Evolutionary conservation across 1,140 invertebrate genomes (phyloP).

Genomic region (Aporrectodea caliginosa): DNA sequence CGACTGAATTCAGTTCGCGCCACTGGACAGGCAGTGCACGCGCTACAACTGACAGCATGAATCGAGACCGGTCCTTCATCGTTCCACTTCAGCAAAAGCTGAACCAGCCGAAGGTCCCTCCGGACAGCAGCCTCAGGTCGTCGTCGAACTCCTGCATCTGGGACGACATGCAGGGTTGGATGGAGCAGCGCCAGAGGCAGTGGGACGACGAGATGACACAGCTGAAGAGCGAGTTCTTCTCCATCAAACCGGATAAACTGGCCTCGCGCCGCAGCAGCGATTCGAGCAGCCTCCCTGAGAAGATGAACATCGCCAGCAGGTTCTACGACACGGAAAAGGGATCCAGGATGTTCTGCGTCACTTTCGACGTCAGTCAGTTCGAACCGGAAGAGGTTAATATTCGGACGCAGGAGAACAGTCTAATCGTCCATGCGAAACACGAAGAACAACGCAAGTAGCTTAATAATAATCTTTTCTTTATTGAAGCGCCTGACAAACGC

Average conservation of each 20-base stretch:
- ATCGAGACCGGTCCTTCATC: neutral
- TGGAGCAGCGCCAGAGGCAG: constrained; percentile 42
- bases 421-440: constrained; percentile 71
- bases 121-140: too few species aligned
- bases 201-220: constrained; percentile 21
- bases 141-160: constrained; percentile 49
- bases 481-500: too few species aligned
- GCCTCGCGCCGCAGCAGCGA: neutral
- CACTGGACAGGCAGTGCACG: too few species aligned
- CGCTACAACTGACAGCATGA: too few species aligned
- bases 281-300: neutral
- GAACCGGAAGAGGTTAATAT: constrained; percentile 20
- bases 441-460: constrained; percentile 68
- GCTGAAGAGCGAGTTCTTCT: constrained; percentile 15
- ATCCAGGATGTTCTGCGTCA: neutral
- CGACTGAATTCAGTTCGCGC: too few species aligned
- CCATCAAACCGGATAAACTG: neutral
- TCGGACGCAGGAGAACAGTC: constrained; percentile 5
- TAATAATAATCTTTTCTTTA: too few species aligned
- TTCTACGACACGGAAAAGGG: neutral
- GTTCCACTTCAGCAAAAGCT: neutral
- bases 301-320: neutral
- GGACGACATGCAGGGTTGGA: constrained; percentile 47
- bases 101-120: too few species aligned
- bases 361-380: constrained; percentile 21